A percentile compares a stretch with the other conserved stretches of the same genome.
Conservation (phyloP, 2,888 invertebrate species). For the Ormyrus labotus region DNA sequence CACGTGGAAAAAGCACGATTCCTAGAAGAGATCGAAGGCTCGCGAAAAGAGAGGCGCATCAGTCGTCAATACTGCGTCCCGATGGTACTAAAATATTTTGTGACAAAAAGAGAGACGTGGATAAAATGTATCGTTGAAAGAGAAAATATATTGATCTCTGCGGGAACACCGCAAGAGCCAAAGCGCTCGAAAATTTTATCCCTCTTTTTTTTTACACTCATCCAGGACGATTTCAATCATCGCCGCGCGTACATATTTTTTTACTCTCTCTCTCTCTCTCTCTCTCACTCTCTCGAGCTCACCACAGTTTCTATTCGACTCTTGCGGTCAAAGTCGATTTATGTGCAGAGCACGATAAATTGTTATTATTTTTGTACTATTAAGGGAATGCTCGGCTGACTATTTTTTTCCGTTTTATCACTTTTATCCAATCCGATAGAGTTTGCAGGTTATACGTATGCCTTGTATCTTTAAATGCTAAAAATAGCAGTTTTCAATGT, state of each 20-base stretch:
- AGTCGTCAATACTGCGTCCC: conserved; percentile 20
- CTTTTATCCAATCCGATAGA: too few species aligned
- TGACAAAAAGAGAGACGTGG: conserved; percentile 8
- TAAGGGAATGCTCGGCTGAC: too few species aligned
- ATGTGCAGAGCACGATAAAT: conserved; percentile 21
- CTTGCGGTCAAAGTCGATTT: conserved; percentile 38
- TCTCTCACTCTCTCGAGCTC: neutral
- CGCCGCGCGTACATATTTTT: neutral
- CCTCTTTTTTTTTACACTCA: neutral
- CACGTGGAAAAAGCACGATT: conserved; percentile 3
- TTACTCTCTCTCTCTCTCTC: neutral
- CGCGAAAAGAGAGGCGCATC: neutral
- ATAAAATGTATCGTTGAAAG: conserved; percentile 22
- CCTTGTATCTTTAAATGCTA: too few species aligned
- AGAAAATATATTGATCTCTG: conserved; percentile 19
- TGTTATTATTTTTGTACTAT: neutral
- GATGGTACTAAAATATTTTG: conserved; percentile 23
- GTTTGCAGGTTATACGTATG: too few species aligned
- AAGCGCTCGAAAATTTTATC: conserved; percentile 42
- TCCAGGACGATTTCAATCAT: conserved; percentile 44
- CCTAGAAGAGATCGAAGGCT: neutral
- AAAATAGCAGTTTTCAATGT: too few species aligned
- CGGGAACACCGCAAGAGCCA: neutral
- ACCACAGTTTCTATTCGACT: conserved; percentile 23
- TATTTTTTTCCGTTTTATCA: too few species aligned